Conservation (phyloP, 2,797 vertebrate species). For the Spinus olivaceus region DNA sequence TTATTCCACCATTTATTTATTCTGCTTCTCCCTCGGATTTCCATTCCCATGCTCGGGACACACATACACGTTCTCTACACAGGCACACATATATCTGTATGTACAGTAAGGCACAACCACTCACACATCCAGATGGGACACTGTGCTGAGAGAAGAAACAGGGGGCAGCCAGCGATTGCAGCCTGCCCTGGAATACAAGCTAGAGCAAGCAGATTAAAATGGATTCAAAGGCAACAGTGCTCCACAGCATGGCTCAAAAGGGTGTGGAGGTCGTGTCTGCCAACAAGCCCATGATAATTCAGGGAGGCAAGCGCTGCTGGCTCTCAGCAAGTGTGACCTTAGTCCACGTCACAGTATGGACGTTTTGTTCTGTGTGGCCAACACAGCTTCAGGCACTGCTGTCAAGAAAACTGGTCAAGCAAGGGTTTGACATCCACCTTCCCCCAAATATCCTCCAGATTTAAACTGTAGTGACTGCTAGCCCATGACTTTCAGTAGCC, state of each 20-base stretch:
- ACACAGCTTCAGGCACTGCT: not conserved
- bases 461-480: not conserved
- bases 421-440: not conserved
- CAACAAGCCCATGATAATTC: not conserved
- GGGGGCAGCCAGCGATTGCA: not conserved
- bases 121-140: not conserved
- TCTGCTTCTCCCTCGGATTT: not conserved
- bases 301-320: accelerated
- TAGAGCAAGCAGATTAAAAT: not conserved
- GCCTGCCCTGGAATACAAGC: constrained; percentile 17
- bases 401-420: not conserved
- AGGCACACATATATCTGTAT: not conserved
- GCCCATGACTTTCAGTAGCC: not conserved
- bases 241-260: not conserved
- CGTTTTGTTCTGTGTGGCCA: not conserved
- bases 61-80: not conserved
- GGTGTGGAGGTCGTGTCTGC: not conserved
- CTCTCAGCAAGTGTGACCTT: not conserved
- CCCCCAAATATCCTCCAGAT: not conserved
- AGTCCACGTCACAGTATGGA: accelerated
- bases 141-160: not conserved
- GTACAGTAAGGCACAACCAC: constrained; percentile 17
- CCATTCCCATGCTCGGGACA: not conserved
- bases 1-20: constrained; percentile 33
- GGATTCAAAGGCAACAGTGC: not conserved